Percentiles rank a stretch among this genome's conserved stretches.
These are phyloP conservation scores for Gadus macrocephalus DNA, from an alignment of 2,113 vertebrate genomes.

Conservation along the genomic window DNA sequence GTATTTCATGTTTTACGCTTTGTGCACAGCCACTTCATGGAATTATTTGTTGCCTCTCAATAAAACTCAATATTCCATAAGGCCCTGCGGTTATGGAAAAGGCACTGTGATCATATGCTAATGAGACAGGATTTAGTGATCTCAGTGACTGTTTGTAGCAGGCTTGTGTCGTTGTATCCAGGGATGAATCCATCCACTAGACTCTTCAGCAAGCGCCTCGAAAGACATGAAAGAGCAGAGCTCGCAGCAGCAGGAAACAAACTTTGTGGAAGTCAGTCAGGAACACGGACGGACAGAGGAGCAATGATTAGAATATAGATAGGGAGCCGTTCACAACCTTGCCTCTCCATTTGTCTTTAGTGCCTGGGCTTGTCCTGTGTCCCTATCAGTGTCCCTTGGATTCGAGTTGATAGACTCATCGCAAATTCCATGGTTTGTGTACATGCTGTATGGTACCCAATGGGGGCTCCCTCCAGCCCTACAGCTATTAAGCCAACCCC, in stretches of 20 bases:
- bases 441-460: conserved; percentile 10
- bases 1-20: too few species aligned
- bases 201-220: background rate
- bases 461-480: conserved; percentile 6
- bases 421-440: conserved; percentile 29
- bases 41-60: conserved; percentile 1
- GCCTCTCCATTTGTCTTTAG: background rate
- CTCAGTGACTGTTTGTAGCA: conserved; percentile 18
- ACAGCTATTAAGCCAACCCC: conserved; percentile 24
- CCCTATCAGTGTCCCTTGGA: background rate
- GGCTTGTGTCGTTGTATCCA: conserved; percentile 40
- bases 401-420: conserved; percentile 8
- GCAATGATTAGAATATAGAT: background rate
- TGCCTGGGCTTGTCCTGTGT: conserved; percentile 5
- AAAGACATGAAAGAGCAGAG: background rate
- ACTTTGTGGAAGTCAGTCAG: conserved; percentile 16
- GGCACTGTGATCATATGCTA: conserved; percentile 52
- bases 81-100: conserved; percentile 22
- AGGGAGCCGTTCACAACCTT: background rate
- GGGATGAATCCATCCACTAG: background rate
- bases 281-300: conserved; percentile 14
- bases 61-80: conserved; percentile 29
- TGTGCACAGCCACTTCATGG: too few species aligned
- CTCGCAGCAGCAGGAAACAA: conserved; percentile 10
- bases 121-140: conserved; percentile 44